phyloP scores from a whole-genome alignment of 2,888 invertebrate species.

The Merodon equestris region DNA sequence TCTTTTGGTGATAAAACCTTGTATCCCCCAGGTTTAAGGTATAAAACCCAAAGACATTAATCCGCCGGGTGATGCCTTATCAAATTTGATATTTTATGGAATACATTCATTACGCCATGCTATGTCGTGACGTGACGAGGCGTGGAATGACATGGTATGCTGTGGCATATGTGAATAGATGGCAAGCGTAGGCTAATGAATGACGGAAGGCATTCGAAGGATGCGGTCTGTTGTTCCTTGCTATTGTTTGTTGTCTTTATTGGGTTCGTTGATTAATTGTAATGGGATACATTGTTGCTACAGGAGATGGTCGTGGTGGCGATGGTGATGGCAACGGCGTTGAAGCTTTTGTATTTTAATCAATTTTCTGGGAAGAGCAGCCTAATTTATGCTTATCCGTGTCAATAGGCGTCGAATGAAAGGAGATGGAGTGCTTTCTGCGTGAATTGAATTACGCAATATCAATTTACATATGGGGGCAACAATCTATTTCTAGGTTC shows the following conservation, averaged over 20 bases:
- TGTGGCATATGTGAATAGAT: slow-evolving; percentile 48
- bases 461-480: too few species aligned
- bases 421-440: not conserved
- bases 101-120: slow-evolving; percentile 57
- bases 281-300: slow-evolving; percentile 33
- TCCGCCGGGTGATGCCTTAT: slow-evolving; percentile 45
- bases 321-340: too few species aligned
- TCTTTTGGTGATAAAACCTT: slow-evolving; percentile 42
- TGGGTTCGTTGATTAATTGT: slow-evolving; percentile 55
- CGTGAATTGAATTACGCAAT: not conserved
- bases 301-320: not conserved
- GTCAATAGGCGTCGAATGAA: slow-evolving; percentile 9
- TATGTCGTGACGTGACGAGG: too few species aligned
- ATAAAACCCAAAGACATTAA: slow-evolving; percentile 35
- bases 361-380: slow-evolving; percentile 32
- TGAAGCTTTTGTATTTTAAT: slow-evolving; percentile 45
- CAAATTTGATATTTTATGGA: slow-evolving; percentile 63
- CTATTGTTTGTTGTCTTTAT: slow-evolving; percentile 12
- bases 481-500: too few species aligned
- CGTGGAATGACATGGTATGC: slow-evolving; percentile 19
- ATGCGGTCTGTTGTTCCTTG: not conserved
- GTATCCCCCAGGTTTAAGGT: slow-evolving; percentile 29
- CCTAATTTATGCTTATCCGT: slow-evolving; percentile 10
- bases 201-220: not conserved
- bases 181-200: slow-evolving; percentile 23